Evolutionary conservation across 2,888 invertebrate genomes (phyloP), one percentile per base, ranked within the genome.

Genomic region (Pegoplata infirma): DNA sequence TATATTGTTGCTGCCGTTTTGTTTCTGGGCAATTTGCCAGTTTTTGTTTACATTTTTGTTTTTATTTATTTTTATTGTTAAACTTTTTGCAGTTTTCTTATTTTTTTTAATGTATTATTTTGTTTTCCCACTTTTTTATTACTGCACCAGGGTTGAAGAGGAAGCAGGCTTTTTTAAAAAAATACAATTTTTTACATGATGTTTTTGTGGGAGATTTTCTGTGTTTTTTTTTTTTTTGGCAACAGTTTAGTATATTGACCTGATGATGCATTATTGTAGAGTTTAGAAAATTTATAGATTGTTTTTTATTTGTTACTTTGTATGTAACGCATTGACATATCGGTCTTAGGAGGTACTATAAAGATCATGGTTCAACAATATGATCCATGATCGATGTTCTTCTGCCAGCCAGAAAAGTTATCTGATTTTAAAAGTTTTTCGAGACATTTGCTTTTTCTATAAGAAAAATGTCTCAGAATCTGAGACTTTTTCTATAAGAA

Each of bases 11-110:
- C 53, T 56, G 59, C n/a, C n/a, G n/a, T n/a, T n/a, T 61, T 69
- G 55, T 66, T 44, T 58, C 14, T 81, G 80, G 85, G 85, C 84
- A 81, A 12, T 49, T 47, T 85, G 86, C 86, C 86, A 86, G 83
- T 80, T 84, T 82, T 82, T 84, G 84, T 86, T 85, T 84, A 85
- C 84, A 83, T 84, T 85, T 82, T 73, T 74, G 80, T 74, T 79
- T 7, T 49, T 66, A 36, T 82, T 73, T 74, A 80, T 74, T 79
- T 7, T 49, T 66, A 36, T 56, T 59, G 14, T 72, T 77, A 40
- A 44, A 51, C 58, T 77, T 49, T 46, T 61, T 69, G 40, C 32
- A 21, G 25, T 56, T 46, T 17, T 61, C 10, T 28, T 61, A 56
- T 56, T 55, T 16, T 25, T 51, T 53, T 46, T 21, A 53, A 47